phyloP scores from a whole-genome alignment of 1,140 invertebrate species.

The Limonius californicus region DNA sequence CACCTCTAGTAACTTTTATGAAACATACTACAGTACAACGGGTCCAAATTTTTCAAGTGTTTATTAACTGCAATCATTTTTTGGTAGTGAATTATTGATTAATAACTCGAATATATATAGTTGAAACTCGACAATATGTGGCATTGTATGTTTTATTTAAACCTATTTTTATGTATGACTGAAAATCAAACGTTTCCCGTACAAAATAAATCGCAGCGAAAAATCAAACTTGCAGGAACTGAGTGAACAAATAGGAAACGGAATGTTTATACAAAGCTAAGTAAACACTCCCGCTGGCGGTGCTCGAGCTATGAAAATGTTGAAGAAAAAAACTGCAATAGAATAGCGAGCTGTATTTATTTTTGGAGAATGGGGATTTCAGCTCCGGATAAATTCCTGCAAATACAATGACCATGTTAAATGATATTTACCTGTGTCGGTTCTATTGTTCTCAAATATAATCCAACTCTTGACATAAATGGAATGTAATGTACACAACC shows the following conservation, averaged over 20 bases:
- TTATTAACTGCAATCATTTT: no score
- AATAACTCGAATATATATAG: no score
- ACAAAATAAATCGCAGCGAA: no score
- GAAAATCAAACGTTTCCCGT: no score
- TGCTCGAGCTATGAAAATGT: background rate
- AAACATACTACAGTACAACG: no score
- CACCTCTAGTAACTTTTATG: no score
- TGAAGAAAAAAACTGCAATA: background rate
- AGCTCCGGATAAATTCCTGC: background rate
- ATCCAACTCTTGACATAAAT: background rate
- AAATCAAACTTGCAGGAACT: background rate
- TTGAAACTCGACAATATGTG: no score
- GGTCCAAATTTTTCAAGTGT: no score
- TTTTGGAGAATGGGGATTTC: constrained; percentile 1
- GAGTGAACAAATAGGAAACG: background rate
- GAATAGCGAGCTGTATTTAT: background rate
- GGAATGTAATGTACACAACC: background rate
- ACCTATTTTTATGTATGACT: no score
- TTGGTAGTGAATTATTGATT: no score
- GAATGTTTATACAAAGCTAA: background rate
- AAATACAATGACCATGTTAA: constrained; percentile 1
- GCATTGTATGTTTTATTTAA: no score
- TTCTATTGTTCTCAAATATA: background rate
- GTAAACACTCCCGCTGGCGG: background rate
- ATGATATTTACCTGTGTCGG: background rate